These are phyloP conservation scores for Ceramica pisi DNA, from an alignment of 2,888 invertebrate species.

Conservation along the genomic window DNA sequence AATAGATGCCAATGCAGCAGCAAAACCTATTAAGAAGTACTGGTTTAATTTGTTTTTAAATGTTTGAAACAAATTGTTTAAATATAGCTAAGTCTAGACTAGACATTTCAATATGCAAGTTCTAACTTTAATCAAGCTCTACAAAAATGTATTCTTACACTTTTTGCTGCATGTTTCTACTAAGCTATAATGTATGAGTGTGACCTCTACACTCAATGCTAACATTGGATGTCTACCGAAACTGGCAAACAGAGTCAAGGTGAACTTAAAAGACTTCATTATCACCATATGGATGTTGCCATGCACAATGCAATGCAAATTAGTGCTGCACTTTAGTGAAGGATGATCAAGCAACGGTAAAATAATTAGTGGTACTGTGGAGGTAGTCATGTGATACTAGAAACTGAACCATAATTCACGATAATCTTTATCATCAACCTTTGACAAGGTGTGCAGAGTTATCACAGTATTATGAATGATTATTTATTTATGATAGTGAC, in stretches of 20 bases:
- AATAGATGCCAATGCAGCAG: not conserved
- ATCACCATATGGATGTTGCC: constrained; percentile 39
- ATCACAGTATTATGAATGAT: constrained; percentile 16
- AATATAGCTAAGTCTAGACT: not conserved
- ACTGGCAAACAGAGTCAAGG: constrained; percentile 76
- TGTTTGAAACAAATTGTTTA: not conserved
- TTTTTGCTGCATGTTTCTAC: constrained; percentile 16
- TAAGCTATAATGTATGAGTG: constrained; percentile 29
- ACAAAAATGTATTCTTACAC: constrained; percentile 8
- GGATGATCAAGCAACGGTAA: constrained; percentile 18
- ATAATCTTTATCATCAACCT: constrained; percentile 25
- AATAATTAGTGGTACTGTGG: constrained; percentile 11
- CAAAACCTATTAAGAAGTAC: not conserved
- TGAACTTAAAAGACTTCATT: constrained; percentile 56
- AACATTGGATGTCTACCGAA: constrained; percentile 64
- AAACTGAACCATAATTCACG: constrained; percentile 12
- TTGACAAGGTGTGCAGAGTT: constrained; percentile 13
- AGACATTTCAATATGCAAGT: constrained; percentile 6
- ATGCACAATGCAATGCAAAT: constrained; percentile 44
- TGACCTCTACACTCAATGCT: constrained; percentile 65
- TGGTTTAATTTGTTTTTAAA: constrained; percentile 13
- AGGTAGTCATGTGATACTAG: not conserved
- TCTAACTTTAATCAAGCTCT: constrained; percentile 25
- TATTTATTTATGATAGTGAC: constrained; percentile 10
- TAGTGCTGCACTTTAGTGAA: constrained; percentile 39